Conservation (phyloP, 2,888 invertebrate species). For the Xylota sylvarum region DNA sequence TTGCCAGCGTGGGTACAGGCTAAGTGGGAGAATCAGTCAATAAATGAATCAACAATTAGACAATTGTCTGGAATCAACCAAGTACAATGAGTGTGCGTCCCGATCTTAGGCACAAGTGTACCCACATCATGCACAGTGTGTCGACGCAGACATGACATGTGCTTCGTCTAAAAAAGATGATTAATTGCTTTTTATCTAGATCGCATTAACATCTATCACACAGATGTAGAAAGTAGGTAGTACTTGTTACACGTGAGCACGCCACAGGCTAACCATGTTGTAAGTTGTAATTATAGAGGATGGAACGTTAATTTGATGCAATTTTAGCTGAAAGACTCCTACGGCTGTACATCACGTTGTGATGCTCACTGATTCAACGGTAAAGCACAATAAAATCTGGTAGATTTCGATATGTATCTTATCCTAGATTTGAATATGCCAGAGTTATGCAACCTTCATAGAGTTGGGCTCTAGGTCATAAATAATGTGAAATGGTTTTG, state of each 20-base stretch:
- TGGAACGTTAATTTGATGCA: background rate
- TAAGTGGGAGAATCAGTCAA: constrained; percentile 13
- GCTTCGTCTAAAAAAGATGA: constrained; percentile 35
- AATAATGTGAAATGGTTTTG: no score
- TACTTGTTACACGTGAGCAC: background rate
- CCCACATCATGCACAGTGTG: constrained; percentile 10
- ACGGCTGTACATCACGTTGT: background rate
- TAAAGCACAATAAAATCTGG: no score
- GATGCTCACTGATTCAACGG: no score
- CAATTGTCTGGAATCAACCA: constrained; percentile 5
- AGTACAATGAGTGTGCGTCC: constrained; percentile 18
- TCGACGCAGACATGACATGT: constrained; percentile 25
- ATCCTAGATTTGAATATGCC: no score
- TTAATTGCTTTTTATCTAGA: constrained; percentile 40
- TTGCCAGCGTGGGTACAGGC: constrained; percentile 7
- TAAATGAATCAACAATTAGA: constrained; percentile 38
- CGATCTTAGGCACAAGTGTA: constrained; percentile 9
- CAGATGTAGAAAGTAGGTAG: constrained; percentile 33
- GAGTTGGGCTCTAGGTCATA: no score
- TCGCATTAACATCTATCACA: constrained; percentile 22
- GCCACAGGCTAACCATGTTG: no score
- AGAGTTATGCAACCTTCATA: no score
- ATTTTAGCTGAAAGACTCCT: background rate
- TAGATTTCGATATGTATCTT: no score
- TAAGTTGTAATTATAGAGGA: constrained; percentile 7